Percentiles rank a stretch among this genome's conserved stretches.
Conservation (phyloP, 2,113 vertebrate species). For the Corythornis vintsioides region DNA sequence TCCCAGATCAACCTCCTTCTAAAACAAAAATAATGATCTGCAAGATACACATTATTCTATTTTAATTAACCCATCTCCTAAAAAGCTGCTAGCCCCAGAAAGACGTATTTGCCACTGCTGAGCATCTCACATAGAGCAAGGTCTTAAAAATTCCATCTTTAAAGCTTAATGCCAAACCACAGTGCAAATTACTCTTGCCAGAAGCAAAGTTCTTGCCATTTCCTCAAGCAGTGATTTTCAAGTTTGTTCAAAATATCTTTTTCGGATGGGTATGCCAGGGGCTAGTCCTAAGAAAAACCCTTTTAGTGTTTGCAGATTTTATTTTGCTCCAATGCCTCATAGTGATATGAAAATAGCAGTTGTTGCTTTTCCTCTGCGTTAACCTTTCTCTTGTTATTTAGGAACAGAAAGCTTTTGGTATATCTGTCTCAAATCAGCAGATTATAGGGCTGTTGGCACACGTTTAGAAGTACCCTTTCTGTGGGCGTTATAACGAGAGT, state of each 20-base stretch:
- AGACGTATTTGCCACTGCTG: constrained; percentile 31
- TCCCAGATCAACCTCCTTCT: neutral
- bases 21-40: neutral
- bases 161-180: constrained; percentile 63
- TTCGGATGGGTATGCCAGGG: constrained; percentile 57
- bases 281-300: constrained; percentile 56
- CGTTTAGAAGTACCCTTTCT: neutral
- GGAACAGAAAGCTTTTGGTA: constrained; percentile 3
- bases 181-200: constrained; percentile 68
- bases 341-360: constrained; percentile 20
- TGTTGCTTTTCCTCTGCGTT: neutral
- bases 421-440: neutral
- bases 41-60: neutral
- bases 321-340: neutral
- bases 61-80: neutral
- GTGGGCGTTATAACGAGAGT: neutral
- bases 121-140: neutral
- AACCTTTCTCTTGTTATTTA: constrained; percentile 2
- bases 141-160: constrained; percentile 43
- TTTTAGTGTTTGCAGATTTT: constrained; percentile 60
- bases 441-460: constrained; percentile 9
- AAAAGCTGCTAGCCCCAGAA: constrained; percentile 22
- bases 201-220: constrained; percentile 68
- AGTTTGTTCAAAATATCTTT: constrained; percentile 57
- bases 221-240: constrained; percentile 51